These are phyloP conservation scores for Seriola dumerili DNA, from an alignment of 2,113 vertebrate genomes.

Conservation along the genomic window DNA sequence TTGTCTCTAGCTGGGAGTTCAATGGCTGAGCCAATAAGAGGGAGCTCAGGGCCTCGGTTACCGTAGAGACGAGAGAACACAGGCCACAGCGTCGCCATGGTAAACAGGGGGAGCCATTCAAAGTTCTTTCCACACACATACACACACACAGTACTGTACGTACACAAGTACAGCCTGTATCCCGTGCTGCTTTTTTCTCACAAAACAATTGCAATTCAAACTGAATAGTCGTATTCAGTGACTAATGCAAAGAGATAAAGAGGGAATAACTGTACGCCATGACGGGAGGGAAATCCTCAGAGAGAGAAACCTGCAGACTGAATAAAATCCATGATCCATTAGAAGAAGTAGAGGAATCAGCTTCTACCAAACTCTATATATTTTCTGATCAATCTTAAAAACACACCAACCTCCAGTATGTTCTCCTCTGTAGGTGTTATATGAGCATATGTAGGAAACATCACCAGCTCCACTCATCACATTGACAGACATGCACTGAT, in stretches of 20 bases:
- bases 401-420: too few species aligned
- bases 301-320: neutral
- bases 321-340: too few species aligned
- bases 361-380: neutral
- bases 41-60: slow-evolving; percentile 93
- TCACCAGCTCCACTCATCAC: too few species aligned
- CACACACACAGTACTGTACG: slow-evolving; percentile 11
- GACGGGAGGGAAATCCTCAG: slow-evolving; percentile 7
- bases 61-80: slow-evolving; percentile 97
- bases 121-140: slow-evolving; percentile 87
- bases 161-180: slow-evolving; percentile 4
- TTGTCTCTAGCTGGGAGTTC: slow-evolving; percentile 97
- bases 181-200: slow-evolving; percentile 5
- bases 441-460: too few species aligned
- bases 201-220: slow-evolving; percentile 25
- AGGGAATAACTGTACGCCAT: neutral
- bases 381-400: neutral
- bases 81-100: slow-evolving; percentile 93
- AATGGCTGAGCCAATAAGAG: slow-evolving; percentile 94
- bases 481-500: too few species aligned
- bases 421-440: too few species aligned
- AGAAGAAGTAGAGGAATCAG: neutral
- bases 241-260: slow-evolving; percentile 5
- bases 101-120: slow-evolving; percentile 93
- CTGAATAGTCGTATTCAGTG: slow-evolving; percentile 9